A percentile compares a stretch with the other conserved stretches of the same genome.
Evolutionary conservation across 1,140 invertebrate species (phyloP).

Genomic region (Drosophila littoralis): DNA sequence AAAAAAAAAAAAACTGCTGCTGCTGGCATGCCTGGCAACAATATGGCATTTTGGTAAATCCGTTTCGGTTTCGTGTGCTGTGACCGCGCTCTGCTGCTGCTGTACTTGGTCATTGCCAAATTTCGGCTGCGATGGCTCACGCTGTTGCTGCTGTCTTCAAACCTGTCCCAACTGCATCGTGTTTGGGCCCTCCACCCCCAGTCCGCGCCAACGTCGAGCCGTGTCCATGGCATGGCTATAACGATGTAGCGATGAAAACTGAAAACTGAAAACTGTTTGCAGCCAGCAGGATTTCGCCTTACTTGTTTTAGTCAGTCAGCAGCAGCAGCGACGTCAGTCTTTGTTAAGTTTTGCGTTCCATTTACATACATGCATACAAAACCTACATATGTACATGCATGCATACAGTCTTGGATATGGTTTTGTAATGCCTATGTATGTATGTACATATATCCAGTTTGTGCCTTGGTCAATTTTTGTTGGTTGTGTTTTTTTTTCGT

Average conservation of each 20-base stretch:
- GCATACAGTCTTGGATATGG: constrained; percentile 41
- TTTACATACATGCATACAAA: constrained; percentile 64
- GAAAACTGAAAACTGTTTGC: constrained; percentile 65
- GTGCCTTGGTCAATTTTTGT: constrained; percentile 68
- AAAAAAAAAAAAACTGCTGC: constrained; percentile 16
- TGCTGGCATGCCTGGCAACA: constrained; percentile 60
- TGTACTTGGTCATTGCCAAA: constrained; percentile 77
- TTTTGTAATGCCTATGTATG: constrained; percentile 37
- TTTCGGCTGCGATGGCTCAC: constrained; percentile 43
- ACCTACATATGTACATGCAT: constrained; percentile 18
- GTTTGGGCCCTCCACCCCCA: constrained; percentile 52
- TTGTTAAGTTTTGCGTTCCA: constrained; percentile 74
- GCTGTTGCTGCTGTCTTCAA: constrained; percentile 49
- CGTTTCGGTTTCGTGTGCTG: constrained; percentile 53
- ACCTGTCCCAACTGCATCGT: constrained; percentile 80
- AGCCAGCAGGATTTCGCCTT: constrained; percentile 75
- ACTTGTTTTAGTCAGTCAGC: constrained; percentile 68
- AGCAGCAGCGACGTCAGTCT: constrained; percentile 62
- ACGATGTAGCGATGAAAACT: constrained; percentile 49
- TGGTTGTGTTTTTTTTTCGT: constrained; percentile 58
- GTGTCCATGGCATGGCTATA: constrained; percentile 12
- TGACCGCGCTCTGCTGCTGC: constrained; percentile 38
- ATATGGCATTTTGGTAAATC: constrained; percentile 64
- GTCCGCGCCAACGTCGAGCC: constrained; percentile 20
- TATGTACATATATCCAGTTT: constrained; percentile 49